A percentile compares a stretch with the other conserved stretches of the same genome.
phyloP scores from a whole-genome alignment of 1,140 invertebrate genomes.

The Drosophila trapezifrons region DNA sequence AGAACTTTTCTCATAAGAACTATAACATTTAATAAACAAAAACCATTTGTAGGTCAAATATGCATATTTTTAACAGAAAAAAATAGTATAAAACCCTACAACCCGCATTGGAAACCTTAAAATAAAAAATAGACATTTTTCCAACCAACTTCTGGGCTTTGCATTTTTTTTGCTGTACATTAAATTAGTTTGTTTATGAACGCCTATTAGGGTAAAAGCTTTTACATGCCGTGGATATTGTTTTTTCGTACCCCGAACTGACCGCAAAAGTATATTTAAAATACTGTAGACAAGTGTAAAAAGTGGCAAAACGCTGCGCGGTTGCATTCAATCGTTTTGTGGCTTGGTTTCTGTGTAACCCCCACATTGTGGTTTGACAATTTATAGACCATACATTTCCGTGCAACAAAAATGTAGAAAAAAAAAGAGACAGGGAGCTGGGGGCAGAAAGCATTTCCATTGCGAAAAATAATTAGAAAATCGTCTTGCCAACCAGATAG shows the following conservation, averaged over 20 bases:
- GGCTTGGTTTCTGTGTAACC: conserved; percentile 42
- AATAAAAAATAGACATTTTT: no score
- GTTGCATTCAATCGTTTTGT: conserved; percentile 71
- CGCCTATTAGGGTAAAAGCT: not conserved
- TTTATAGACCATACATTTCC: conserved; percentile 63
- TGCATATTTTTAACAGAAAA: no score
- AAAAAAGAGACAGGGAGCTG: not conserved
- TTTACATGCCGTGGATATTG: conserved; percentile 1
- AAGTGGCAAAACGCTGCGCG: conserved; percentile 67
- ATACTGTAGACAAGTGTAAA: conserved; percentile 62
- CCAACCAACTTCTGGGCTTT: no score
- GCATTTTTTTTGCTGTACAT: no score
- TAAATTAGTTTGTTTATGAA: no score
- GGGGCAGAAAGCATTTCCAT: conserved; percentile 2
- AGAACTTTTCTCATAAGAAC: no score
- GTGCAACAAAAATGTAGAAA: conserved; percentile 10
- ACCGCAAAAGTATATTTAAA: conserved; percentile 69
- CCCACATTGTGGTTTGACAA: conserved; percentile 62
- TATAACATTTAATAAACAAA: no score
- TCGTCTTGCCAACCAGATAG: conserved; percentile 24
- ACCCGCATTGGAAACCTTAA: no score
- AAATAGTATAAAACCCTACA: no score
- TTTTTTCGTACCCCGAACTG: conserved; percentile 9
- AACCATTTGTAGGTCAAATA: no score
- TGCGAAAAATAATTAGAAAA: conserved; percentile 68